Evolutionary conservation across 2,888 invertebrate genomes (phyloP).

Genomic region (Ochropleura leucogaster): DNA sequence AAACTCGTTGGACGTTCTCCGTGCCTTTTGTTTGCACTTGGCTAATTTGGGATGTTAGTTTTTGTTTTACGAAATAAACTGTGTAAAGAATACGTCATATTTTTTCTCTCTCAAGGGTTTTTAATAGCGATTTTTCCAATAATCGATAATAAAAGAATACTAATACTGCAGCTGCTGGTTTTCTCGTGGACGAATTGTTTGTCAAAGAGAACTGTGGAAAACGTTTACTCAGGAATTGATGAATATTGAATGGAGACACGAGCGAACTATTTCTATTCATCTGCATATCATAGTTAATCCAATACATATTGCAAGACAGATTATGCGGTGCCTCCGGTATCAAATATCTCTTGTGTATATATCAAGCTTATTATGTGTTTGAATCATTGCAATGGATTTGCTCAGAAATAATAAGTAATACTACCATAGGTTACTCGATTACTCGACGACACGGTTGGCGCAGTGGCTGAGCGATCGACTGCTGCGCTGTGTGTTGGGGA

Average conservation of each 20-base stretch:
- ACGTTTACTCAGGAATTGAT: conserved; percentile 42
- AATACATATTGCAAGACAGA: conserved; percentile 27
- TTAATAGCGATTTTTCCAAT: conserved; percentile 1
- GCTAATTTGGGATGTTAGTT: conserved; percentile 73
- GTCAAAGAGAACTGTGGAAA: conserved; percentile 29
- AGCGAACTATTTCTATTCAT: conserved; percentile 39
- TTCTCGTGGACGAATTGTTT: conserved; percentile 33
- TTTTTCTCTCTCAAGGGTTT: background rate
- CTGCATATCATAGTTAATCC: conserved; percentile 36
- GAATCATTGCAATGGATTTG: background rate
- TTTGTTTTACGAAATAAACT: conserved; percentile 63
- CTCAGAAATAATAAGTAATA: background rate
- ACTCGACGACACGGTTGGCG: too few relatives aligned
- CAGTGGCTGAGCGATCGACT: too few relatives aligned
- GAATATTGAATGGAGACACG: conserved; percentile 35
- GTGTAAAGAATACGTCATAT: background rate
- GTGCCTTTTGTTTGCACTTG: conserved; percentile 73
- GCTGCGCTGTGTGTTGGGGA: too few relatives aligned
- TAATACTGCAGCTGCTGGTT: conserved; percentile 23
- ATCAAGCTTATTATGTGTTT: conserved; percentile 2
- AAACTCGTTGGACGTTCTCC: conserved; percentile 62
- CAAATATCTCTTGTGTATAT: conserved; percentile 9
- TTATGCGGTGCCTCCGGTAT: conserved; percentile 27
- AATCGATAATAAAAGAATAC: conserved; percentile 6
- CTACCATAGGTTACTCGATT: background rate